Conservation (phyloP, 2,888 invertebrate genomes). For the Caenorhabditis panamensis region DNA sequence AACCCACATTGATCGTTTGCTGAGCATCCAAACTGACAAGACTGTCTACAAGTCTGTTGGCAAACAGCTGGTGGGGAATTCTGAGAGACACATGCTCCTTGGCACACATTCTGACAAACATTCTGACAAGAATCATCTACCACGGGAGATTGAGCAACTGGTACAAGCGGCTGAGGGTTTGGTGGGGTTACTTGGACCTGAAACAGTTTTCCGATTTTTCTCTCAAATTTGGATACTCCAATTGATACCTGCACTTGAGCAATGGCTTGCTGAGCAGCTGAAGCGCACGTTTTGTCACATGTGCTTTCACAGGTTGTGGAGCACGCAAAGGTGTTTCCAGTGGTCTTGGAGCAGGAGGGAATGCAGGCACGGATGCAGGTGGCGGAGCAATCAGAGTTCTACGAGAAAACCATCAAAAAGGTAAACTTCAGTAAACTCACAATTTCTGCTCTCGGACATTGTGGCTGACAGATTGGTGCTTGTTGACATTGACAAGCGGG, state of each 20-base stretch:
- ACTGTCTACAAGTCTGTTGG: slow-evolving; percentile 63
- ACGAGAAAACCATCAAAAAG: too few relatives aligned
- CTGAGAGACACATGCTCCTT: slow-evolving; percentile 65
- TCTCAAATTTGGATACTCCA: too few relatives aligned
- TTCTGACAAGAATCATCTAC: slow-evolving; percentile 55
- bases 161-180: slow-evolving; percentile 35
- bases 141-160: background rate
- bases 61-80: slow-evolving; percentile 64
- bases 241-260: slow-evolving; percentile 49
- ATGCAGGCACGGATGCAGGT: slow-evolving; percentile 67
- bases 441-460: slow-evolving; percentile 64
- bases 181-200: slow-evolving; percentile 31
- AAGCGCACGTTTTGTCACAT: slow-evolving; percentile 63
- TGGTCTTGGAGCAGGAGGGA: slow-evolving; percentile 61
- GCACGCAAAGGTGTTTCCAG: slow-evolving; percentile 63
- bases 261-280: slow-evolving; percentile 59
- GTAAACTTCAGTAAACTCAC: slow-evolving; percentile 46
- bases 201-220: too few relatives aligned
- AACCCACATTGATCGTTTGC: slow-evolving; percentile 50
- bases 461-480: slow-evolving; percentile 64
- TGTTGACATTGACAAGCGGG: slow-evolving; percentile 67
- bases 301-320: slow-evolving; percentile 62
- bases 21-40: slow-evolving; percentile 66
- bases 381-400: slow-evolving; percentile 65
- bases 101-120: slow-evolving; percentile 68